Conservation (phyloP, 2,888 invertebrate genomes). For the Scaptomyza polygonia region DNA sequence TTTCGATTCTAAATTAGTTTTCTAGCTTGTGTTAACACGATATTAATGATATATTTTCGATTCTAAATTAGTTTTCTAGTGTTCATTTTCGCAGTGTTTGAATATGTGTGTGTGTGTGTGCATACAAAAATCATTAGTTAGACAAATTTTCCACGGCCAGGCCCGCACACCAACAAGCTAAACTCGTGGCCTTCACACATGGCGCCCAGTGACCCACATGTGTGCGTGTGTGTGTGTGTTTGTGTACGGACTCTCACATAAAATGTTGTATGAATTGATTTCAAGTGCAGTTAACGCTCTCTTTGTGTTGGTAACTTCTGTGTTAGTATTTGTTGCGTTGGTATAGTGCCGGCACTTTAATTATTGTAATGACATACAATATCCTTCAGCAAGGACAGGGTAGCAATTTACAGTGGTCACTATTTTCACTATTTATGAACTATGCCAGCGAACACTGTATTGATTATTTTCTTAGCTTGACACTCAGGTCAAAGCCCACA, state of each 20-base stretch:
- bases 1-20: constrained; percentile 23
- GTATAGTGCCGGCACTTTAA: constrained; percentile 48
- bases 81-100: background rate
- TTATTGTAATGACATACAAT: constrained; percentile 27
- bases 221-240: constrained; percentile 6
- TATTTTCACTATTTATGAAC: too few relatives aligned
- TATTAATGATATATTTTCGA: constrained; percentile 1
- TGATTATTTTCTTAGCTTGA: constrained; percentile 7
- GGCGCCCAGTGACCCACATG: constrained; percentile 53
- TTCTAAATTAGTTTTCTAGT: constrained; percentile 21
- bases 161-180: constrained; percentile 9
- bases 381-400: constrained; percentile 65
- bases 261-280: constrained; percentile 20
- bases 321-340: background rate
- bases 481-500: constrained; percentile 4
- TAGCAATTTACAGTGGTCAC: constrained; percentile 6
- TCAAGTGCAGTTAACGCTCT: constrained; percentile 6
- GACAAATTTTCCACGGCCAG: constrained; percentile 54
- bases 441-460: background rate
- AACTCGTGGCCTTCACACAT: constrained; percentile 40
- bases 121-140: constrained; percentile 21
- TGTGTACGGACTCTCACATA: background rate
- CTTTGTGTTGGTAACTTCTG: background rate
- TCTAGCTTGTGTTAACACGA: background rate
- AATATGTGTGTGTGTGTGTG: constrained; percentile 20